Base-by-base conservation (phyloP, 2,113 vertebrate species). In the Heterochromis multidens region DNA sequence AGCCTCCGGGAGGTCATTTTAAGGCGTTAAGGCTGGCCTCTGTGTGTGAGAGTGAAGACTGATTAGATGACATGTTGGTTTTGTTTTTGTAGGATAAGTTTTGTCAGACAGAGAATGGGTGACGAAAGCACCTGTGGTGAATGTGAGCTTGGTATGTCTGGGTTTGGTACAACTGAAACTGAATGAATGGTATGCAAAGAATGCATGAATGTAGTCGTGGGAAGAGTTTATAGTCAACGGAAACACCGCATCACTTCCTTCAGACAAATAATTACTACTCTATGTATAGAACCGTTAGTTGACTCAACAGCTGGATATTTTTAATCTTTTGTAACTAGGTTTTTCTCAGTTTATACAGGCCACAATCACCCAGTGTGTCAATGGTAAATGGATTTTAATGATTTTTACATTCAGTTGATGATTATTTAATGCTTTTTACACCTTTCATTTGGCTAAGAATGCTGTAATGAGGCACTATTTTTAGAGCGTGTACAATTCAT, bases 191-290 rank as follows among this genome's bases (percentile, higher is more conserved):
- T 76, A 96, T 94, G 87, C 60, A 65, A 40, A 85, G 58, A 85
- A 86, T 76, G 87, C 84, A 95, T 95, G 94, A 90, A 83, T 90
- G 91, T 93, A 93, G 93, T 94, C 80, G 86, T 94, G 93, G 86
- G 95, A 95, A 94, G 90, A 58, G 80, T 80, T 77, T 60, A 54
- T 46, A 46, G 58, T 80, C 77, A 46, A 57, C 57, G 13, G 29
- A 78, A 40, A 77, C 65, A 62, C 79, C 59, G 29, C n/a, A 63
- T 62, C 72, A 87, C 85, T 87, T 90, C 54, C 21, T 29, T 79
- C 74, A 84, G 29, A 86, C 40, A 6, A 54, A 40, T 85, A 31
- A 83, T 83, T 58, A 85, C 35, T 49, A 61, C 10, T 78, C 43
- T 65, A 7, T 35, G 4, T n/a, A 21, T n/a, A 17, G 59, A 80